Evolutionary conservation across 2,113 vertebrate species (phyloP), one percentile per base, ranked within the genome.

Genomic region (Calonectris borealis): DNA sequence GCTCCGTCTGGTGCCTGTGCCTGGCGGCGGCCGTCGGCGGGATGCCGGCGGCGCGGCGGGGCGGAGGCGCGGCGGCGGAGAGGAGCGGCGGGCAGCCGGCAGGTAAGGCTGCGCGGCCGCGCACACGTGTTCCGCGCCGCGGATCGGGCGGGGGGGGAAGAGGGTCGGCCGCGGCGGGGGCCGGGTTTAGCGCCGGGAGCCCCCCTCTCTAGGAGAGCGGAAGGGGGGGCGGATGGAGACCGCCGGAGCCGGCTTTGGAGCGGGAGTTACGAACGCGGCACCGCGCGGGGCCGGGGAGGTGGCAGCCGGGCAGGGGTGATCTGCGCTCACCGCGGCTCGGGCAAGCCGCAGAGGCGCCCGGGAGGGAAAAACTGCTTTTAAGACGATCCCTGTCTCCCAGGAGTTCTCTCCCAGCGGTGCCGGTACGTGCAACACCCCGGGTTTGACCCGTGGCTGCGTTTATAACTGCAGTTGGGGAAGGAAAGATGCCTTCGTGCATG

Each of bases 381-480:
- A 25, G n/a, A 13, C 5, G 13, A 22, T n/a, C 11, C 8, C 4
- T 21, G 55, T 13, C 4, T 62, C 34, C 10, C 19, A 3, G 49
- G 58, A 69, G 34, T 3, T 9, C 20, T 52, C 15, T 82, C 42
- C 15, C 51, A 22, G 79, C 52, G 20, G 6, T 6, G 65, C 60
- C 48, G 3, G 16, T 3, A 26, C 49, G 0, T 2, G 73, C 31
- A 11, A 1, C 38, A 9, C 6, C 6, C 70, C 4, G 13, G 27
- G 36, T 29, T 31, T 9, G 52, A 38, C 9, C 54, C 20, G n/a
- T 6, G 42, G 3, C 21, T 31, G 76, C 14, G 10, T 8, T 17
- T 10, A 1, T 19, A 27, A 12, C 21, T 6, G 32, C 19, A 8
- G 48, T 0, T 6, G 55, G 65, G 48, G 49, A 36, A 22, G 54